Conservation (phyloP, 2,797 vertebrate genomes). For the Pogoniulus pusillus region DNA sequence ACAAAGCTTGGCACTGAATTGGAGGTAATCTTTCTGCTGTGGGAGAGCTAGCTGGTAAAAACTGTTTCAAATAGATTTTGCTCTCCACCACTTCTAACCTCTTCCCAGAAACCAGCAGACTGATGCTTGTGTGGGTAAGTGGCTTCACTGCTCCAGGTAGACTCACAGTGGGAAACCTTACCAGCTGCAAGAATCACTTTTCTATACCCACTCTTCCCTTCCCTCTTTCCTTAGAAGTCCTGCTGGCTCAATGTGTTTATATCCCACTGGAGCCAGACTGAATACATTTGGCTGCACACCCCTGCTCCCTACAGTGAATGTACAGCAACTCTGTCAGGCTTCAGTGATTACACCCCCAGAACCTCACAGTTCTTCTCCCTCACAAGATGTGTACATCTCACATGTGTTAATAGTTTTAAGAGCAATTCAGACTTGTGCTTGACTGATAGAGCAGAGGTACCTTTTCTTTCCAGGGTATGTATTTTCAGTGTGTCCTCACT, state of each 20-base stretch:
- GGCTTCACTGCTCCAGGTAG: not conserved
- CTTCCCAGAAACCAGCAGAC: not conserved
- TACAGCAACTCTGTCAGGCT: not conserved
- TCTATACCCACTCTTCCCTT: not conserved
- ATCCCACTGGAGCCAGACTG: not conserved
- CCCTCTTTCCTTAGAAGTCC: not conserved
- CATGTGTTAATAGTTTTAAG: not conserved
- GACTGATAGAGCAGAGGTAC: not conserved
- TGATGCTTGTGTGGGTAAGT: not conserved
- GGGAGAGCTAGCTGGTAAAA: not conserved
- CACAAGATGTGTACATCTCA: rapidly evolving
- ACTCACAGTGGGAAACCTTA: not conserved
- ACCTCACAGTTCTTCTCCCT: not conserved
- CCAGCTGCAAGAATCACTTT: not conserved
- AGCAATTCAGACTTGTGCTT: not conserved
- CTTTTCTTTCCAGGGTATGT: not conserved
- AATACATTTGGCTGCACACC: not conserved
- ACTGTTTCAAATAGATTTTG: not conserved
- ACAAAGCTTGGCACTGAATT: not conserved
- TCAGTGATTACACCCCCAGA: not conserved
- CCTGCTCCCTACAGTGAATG: not conserved
- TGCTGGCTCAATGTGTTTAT: not conserved
- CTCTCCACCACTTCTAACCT: not conserved
- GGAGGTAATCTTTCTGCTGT: not conserved
- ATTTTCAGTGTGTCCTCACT: not conserved